Evolutionary conservation across 2,888 invertebrate genomes (phyloP).

Genomic region (Matsumyia berberina): DNA sequence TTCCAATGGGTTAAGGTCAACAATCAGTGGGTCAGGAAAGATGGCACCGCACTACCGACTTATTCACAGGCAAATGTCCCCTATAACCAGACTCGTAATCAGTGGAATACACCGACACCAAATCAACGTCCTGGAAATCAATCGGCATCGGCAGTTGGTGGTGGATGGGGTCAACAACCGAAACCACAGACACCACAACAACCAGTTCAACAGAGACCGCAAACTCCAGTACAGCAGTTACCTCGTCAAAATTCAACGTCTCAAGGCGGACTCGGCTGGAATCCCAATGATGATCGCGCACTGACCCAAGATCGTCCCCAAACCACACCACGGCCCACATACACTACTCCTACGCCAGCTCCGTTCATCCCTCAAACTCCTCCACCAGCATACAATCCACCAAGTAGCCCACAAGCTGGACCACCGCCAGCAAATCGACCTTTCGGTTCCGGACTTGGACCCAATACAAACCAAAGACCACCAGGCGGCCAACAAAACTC

Average conservation of each 20-base stretch:
- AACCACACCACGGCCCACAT: conserved; percentile 53
- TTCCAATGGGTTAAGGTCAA: conserved; percentile 70
- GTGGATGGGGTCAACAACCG: conserved; percentile 12
- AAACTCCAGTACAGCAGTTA: conserved; percentile 4
- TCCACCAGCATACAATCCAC: conserved; percentile 17
- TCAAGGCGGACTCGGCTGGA: conserved; percentile 49
- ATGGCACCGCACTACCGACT: conserved; percentile 56
- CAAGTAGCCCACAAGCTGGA: conserved; percentile 1
- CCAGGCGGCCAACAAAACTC: conserved; percentile 7
- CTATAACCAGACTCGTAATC: conserved; percentile 52
- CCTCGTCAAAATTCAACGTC: conserved; percentile 45
- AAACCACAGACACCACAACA: conserved; percentile 3
- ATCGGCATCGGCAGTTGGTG: conserved; percentile 8
- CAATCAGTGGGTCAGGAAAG: conserved; percentile 63
- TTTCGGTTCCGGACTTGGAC: conserved; percentile 56
- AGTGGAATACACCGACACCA: conserved; percentile 42
- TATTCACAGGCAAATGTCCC: conserved; percentile 64
- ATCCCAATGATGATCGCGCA: conserved; percentile 57
- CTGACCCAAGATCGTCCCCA: conserved; percentile 46
- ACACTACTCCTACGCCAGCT: conserved; percentile 24
- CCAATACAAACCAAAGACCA: conserved; percentile 33
- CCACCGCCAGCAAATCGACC: conserved; percentile 38
- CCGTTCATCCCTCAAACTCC: conserved; percentile 43
- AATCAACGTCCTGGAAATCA: conserved; percentile 34
- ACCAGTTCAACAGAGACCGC: conserved; percentile 16